phyloP scores from a whole-genome alignment of 2,113 vertebrate species.

The Lampris megalopsis region DNA sequence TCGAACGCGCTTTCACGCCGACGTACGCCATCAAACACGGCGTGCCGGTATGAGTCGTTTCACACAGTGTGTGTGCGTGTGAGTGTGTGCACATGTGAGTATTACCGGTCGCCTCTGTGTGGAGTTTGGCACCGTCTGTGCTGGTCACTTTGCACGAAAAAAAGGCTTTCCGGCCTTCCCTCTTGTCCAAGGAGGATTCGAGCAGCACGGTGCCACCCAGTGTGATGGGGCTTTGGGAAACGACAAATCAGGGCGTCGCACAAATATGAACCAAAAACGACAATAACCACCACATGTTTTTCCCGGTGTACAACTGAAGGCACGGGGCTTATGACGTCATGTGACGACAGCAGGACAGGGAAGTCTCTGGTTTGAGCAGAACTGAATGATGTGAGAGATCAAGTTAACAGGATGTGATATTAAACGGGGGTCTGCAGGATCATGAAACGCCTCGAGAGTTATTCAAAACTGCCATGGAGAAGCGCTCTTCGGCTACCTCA shows the following conservation, averaged over 20 bases:
- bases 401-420: no score
- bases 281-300: neutral
- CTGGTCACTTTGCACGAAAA: conserved; percentile 79
- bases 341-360: no score
- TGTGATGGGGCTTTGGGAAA: conserved; percentile 71
- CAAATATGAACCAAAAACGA: neutral
- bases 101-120: conserved; percentile 82
- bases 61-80: neutral
- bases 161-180: conserved; percentile 74
- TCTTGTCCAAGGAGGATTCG: conserved; percentile 70
- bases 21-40: neutral
- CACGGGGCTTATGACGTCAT: no score
- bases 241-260: neutral
- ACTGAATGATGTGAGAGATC: no score
- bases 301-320: no score
- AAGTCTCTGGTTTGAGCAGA: no score
- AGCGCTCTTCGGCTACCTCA: no score
- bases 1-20: neutral
- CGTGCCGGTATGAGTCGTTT: no score
- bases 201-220: conserved; percentile 81
- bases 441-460: no score
- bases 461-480: no score
- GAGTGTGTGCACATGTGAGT: neutral
- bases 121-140: conserved; percentile 74
- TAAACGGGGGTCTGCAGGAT: no score